A percentile compares a stretch with the other conserved stretches of the same genome.
Evolutionary conservation across 2,113 vertebrate genomes (phyloP).

Genomic region (Menura novaehollandiae): DNA sequence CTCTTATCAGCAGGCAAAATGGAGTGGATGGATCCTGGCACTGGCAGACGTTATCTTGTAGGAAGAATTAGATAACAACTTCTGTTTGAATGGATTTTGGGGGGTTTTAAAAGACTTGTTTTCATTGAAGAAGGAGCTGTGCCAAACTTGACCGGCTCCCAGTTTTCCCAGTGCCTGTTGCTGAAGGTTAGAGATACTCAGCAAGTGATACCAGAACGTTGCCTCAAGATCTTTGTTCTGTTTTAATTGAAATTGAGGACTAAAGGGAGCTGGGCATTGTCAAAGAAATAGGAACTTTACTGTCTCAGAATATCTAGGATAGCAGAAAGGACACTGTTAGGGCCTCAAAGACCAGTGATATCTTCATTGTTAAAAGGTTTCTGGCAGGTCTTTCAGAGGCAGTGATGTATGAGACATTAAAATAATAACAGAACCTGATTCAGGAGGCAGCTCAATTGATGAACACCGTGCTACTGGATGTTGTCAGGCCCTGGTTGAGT

Average conservation of each 20-base stretch:
- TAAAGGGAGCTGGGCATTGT: not conserved
- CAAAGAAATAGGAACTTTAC: not conserved
- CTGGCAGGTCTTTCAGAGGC: not conserved
- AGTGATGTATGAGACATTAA: not conserved
- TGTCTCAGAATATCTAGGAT: not conserved
- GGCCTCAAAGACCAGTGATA: not conserved
- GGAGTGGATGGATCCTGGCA: not conserved
- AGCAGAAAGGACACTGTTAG: not conserved
- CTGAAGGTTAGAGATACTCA: not conserved
- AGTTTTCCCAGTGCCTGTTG: not conserved
- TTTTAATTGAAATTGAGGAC: not conserved
- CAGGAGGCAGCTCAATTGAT: not conserved
- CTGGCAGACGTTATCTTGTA: not conserved
- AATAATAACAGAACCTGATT: not conserved
- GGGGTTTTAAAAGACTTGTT: not conserved
- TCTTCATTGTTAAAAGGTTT: not conserved
- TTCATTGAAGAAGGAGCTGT: not conserved
- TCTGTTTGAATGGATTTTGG: not conserved
- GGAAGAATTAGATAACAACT: not conserved
- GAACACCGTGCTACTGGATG: not conserved
- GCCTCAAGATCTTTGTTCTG: not conserved
- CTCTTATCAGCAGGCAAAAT: not conserved
- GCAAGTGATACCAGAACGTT: not conserved
- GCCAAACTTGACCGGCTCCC: not conserved
- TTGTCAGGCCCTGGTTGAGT: not conserved